phyloP scores from a whole-genome alignment of 2,113 vertebrate genomes.

The Nothocercus nigrocapillus region DNA sequence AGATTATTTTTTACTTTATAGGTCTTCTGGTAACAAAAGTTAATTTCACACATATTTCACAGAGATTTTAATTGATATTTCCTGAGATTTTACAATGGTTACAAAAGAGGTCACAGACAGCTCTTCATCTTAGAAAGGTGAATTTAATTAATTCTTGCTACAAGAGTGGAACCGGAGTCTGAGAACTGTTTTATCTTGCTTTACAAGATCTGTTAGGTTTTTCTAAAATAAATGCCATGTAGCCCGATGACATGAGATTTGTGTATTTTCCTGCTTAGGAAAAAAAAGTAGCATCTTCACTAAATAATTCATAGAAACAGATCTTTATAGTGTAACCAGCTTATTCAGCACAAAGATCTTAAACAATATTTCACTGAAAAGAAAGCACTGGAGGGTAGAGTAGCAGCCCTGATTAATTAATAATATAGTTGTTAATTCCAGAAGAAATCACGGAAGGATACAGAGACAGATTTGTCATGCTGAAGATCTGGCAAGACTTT shows the following conservation, averaged over 20 bases:
- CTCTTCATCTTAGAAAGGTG: not conserved
- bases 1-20: not conserved
- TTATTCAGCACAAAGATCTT: constrained; percentile 70
- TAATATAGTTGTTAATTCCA: not conserved
- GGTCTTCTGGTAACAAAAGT: not conserved
- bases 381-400: constrained; percentile 34
- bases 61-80: not conserved
- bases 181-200: not conserved
- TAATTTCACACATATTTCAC: not conserved
- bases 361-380: constrained; percentile 65
- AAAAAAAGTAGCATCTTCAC: constrained; percentile 26
- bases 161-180: not conserved
- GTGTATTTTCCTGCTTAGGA: not conserved
- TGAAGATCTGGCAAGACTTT: not conserved
- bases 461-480: not conserved
- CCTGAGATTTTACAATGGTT: not conserved
- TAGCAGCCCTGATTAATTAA: constrained; percentile 63
- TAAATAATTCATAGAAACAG: constrained; percentile 68
- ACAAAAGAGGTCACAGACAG: not conserved
- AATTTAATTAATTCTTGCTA: not conserved
- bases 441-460: constrained; percentile 41
- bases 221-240: not conserved
- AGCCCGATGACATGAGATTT: not conserved
- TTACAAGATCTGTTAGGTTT: not conserved
- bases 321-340: constrained; percentile 14